Percentiles rank a stretch among this genome's conserved stretches.
Conservation (phyloP, 2,888 invertebrate genomes). For the Folsomia manolachei region DNA sequence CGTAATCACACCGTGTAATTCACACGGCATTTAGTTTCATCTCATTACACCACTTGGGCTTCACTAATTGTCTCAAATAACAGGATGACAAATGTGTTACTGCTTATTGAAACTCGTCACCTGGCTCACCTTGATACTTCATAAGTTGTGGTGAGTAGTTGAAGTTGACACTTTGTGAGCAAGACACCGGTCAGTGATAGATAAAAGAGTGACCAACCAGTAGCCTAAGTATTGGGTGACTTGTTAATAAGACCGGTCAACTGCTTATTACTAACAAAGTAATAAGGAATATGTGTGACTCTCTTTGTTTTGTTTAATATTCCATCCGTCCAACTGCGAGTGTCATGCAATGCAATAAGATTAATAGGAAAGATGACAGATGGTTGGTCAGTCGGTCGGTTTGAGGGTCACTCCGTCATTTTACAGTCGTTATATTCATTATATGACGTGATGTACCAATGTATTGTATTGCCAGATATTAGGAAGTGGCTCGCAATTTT, state of each 20-base stretch:
- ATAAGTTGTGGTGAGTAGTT: background rate
- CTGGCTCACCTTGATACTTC: slow-evolving; percentile 3
- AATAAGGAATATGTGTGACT: too few relatives aligned
- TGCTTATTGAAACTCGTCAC: slow-evolving; percentile 2
- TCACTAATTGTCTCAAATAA: background rate
- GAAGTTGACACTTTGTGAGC: too few relatives aligned
- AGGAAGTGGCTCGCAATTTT: background rate
- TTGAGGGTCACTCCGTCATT: background rate
- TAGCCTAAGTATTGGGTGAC: too few relatives aligned
- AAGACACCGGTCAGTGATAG: too few relatives aligned
- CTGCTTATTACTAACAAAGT: too few relatives aligned
- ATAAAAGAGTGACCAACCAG: too few relatives aligned
- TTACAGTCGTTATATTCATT: background rate
- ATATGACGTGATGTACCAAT: background rate
- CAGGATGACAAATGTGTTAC: background rate
- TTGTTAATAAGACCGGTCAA: too few relatives aligned
- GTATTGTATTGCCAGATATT: background rate
- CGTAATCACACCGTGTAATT: background rate
- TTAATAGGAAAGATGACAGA: background rate
- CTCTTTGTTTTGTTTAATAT: too few relatives aligned
- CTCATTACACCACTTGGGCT: too few relatives aligned
- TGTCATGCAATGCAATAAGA: too few relatives aligned
- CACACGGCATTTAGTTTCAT: too few relatives aligned
- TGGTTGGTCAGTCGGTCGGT: background rate
- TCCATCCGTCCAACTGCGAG: too few relatives aligned